Conservation (phyloP, 2,113 vertebrate species). For the Felis chaus region DNA sequence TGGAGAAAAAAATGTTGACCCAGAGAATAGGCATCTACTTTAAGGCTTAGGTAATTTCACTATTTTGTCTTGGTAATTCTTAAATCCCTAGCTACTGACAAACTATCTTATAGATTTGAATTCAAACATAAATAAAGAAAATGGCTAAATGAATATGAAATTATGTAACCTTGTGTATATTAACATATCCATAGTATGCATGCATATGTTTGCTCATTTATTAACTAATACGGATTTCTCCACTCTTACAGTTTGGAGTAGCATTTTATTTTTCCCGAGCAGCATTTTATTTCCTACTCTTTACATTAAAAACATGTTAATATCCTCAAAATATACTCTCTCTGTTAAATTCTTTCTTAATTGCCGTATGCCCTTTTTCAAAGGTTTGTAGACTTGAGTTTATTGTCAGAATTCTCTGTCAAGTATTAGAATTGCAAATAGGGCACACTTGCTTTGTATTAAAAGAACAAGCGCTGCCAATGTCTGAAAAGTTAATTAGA, state of each 20-base stretch:
- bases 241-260: neutral
- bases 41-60: neutral
- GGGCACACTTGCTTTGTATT: conserved; percentile 72
- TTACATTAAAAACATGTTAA: neutral
- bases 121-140: neutral
- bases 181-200: neutral
- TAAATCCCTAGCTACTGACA: neutral
- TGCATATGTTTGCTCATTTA: neutral
- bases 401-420: conserved; percentile 70
- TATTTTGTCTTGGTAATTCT: neutral
- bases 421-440: conserved; percentile 86
- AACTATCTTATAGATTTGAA: neutral
- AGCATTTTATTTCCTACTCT: neutral
- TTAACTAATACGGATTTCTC: conserved; percentile 10
- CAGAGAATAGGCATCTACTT: neutral
- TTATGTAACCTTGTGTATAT: neutral
- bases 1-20: neutral
- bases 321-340: neutral
- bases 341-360: conserved; percentile 30
- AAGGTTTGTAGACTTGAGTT: conserved; percentile 58
- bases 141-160: neutral
- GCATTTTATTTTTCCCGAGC: neutral
- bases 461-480: conserved; percentile 82
- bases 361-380: conserved; percentile 2
- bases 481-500: conserved; percentile 88